A percentile compares a stretch with the other conserved stretches of the same genome.
Conservation (phyloP, 2,113 vertebrate species). For the zebrafish (Danio rerio) region DNA sequence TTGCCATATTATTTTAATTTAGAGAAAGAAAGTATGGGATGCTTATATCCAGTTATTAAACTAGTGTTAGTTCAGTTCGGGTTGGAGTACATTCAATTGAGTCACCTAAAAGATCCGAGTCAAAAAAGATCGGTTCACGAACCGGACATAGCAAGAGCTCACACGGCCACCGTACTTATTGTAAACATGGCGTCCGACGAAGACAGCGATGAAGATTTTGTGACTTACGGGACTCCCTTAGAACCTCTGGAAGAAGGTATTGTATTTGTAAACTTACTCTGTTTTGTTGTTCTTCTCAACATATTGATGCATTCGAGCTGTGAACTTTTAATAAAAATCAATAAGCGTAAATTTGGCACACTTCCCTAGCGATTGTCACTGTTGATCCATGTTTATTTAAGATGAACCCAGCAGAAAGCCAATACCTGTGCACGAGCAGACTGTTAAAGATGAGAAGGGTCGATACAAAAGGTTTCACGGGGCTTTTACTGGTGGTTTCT, state of each 20-base stretch:
- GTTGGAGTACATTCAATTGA: not conserved
- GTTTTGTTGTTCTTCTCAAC: not conserved
- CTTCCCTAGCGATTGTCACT: not conserved
- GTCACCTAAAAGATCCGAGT: not conserved
- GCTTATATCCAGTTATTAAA: too few species aligned
- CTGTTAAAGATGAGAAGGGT: constrained; percentile 93
- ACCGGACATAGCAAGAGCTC: not conserved
- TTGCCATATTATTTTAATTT: too few species aligned
- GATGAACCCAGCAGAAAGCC: constrained; percentile 89
- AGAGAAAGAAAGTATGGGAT: too few species aligned
- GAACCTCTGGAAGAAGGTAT: constrained; percentile 87
- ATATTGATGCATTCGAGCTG: not conserved
- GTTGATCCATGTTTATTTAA: constrained; percentile 12
- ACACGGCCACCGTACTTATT: constrained; percentile 51
- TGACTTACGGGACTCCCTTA: constrained; percentile 80
- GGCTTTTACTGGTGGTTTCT: constrained; percentile 96
- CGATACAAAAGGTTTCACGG: constrained; percentile 93
- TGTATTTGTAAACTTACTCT: not conserved
- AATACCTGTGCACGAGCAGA: constrained; percentile 91
- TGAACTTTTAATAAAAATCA: not conserved
- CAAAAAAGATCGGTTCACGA: not conserved
- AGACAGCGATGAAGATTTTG: constrained; percentile 81
- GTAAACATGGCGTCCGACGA: constrained; percentile 79
- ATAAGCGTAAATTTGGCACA: not conserved
- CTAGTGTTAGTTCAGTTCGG: too few species aligned